Evolutionary conservation across 2,113 vertebrate genomes (phyloP).

Genomic region (Hassar affinis): DNA sequence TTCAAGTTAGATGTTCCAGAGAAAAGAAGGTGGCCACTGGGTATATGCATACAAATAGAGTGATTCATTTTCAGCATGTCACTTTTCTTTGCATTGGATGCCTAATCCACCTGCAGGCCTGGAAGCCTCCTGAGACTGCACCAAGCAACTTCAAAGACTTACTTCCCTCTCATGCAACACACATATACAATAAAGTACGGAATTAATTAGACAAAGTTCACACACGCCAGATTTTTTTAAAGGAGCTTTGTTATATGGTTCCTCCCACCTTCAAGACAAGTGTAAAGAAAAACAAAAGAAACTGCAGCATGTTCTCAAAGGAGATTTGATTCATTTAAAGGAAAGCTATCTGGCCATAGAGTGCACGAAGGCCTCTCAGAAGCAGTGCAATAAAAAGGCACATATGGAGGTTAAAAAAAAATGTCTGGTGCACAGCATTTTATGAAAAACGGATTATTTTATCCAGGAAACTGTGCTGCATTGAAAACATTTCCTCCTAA

Average conservation of each 20-base stretch:
- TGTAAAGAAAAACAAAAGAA: not conserved
- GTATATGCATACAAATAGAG: not conserved
- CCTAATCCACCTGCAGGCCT: conserved; percentile 66
- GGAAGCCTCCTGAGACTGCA: conserved; percentile 62
- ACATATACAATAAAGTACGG: not conserved
- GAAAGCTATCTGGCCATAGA: conserved; percentile 8
- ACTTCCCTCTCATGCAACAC: conserved; percentile 56
- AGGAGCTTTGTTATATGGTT: not conserved
- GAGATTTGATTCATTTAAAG: not conserved
- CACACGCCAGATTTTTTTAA: not conserved
- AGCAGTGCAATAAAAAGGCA: conserved; percentile 14
- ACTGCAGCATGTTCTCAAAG: not conserved
- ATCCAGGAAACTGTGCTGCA: not conserved
- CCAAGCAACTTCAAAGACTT: conserved; percentile 70
- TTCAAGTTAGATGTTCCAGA: not conserved
- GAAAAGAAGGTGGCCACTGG: not conserved
- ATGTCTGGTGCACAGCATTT: not conserved
- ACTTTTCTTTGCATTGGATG: conserved; percentile 48
- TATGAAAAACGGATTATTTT: not conserved
- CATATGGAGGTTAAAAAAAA: not conserved
- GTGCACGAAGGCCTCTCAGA: conserved; percentile 6
- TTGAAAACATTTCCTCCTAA: not conserved
- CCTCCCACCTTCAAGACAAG: not conserved
- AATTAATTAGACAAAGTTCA: not conserved
- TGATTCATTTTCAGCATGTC: conserved; percentile 35